Conservation (phyloP, 1,140 invertebrate genomes). For the Drosophila jambulina region DNA sequence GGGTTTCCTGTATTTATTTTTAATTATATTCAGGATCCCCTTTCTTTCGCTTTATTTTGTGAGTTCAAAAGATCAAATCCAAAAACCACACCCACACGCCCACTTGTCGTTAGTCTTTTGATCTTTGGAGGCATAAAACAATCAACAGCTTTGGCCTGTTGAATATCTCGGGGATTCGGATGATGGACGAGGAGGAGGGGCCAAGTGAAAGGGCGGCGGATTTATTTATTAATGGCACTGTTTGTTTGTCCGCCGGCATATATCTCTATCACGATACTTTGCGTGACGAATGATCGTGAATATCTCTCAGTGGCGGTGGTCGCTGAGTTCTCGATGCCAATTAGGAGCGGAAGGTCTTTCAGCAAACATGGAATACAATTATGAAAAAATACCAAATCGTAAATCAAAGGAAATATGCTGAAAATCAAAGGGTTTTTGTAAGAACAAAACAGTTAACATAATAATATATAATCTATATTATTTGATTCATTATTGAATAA, state of each 20-base stretch:
- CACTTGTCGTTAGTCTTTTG: constrained; percentile 34
- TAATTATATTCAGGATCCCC: not conserved
- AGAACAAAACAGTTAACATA: not conserved
- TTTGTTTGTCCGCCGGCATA: constrained; percentile 17
- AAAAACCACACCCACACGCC: constrained; percentile 24
- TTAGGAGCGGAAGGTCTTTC: constrained; percentile 31
- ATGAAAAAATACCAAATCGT: constrained; percentile 3
- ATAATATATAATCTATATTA: not conserved
- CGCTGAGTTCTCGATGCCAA: constrained; percentile 23
- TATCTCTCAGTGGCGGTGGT: not conserved
- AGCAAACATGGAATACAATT: constrained; percentile 15
- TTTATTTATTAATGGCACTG: constrained; percentile 44
- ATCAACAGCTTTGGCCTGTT: constrained; percentile 33
- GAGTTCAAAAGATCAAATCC: constrained; percentile 66
- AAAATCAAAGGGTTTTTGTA: not conserved
- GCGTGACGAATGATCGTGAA: constrained; percentile 44
- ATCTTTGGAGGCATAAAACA: constrained; percentile 49
- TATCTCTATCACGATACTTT: constrained; percentile 38
- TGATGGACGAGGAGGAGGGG: constrained; percentile 8
- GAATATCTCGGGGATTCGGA: constrained; percentile 11
- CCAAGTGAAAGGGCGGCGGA: constrained; percentile 25
- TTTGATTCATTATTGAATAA: not conserved
- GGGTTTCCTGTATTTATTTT: not conserved
- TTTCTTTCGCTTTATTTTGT: not conserved
- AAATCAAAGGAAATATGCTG: constrained; percentile 13